Evolutionary conservation across 2,797 vertebrate species (phyloP).

Genomic region (Helarctos malayanus): DNA sequence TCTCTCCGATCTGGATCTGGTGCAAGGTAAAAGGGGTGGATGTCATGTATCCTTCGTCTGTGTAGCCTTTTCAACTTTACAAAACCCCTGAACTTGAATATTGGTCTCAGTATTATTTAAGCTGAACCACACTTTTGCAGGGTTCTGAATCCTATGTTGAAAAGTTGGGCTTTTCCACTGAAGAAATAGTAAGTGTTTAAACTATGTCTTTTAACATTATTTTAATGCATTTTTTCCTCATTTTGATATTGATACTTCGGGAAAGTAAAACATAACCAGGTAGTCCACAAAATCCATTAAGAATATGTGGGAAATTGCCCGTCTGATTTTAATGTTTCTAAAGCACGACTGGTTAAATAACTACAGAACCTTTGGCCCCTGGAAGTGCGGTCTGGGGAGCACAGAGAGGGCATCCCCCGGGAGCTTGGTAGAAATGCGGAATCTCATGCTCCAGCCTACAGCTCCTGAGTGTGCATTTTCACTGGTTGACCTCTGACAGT

Average conservation of each 20-base stretch:
- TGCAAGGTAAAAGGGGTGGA: neutral
- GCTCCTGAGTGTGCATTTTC: neutral
- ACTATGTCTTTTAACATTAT: neutral
- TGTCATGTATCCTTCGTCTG: neutral
- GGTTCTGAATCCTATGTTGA: neutral
- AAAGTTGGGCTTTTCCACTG: neutral
- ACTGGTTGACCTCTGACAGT: rapidly evolving
- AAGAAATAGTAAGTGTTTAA: neutral
- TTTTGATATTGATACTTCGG: neutral
- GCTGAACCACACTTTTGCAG: neutral
- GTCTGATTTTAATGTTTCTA: neutral
- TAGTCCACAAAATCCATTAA: neutral
- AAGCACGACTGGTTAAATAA: neutral
- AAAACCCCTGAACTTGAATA: neutral
- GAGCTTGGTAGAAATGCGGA: neutral
- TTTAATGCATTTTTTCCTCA: neutral
- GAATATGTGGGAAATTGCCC: neutral
- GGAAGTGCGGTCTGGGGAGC: neutral
- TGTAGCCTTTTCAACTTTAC: neutral
- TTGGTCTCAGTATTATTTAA: neutral
- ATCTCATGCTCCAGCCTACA: neutral
- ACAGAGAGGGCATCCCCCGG: neutral
- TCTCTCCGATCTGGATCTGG: neutral
- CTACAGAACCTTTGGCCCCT: neutral
- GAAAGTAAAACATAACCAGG: neutral